These are phyloP conservation scores for Aphelocoma coerulescens DNA, from an alignment of 2,113 vertebrate genomes.

Conservation along the genomic window DNA sequence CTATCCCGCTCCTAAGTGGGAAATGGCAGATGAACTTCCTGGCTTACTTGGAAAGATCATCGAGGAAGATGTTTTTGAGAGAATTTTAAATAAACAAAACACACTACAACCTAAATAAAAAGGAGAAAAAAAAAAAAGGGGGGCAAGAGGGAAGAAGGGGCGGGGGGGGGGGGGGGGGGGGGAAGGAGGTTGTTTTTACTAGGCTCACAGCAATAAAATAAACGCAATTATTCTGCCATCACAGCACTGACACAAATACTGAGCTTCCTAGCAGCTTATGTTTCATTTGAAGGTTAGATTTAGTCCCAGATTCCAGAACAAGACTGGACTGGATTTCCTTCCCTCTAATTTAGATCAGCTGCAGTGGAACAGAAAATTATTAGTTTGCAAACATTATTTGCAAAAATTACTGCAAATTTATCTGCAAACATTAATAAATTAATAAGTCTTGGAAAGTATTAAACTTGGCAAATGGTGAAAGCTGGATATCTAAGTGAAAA, in stretches of 20 bases:
- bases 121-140: rapidly evolving
- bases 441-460: background rate
- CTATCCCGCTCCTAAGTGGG: background rate
- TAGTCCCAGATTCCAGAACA: background rate
- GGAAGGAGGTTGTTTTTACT: background rate
- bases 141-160: no score
- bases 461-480: background rate
- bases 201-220: background rate
- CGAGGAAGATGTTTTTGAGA: background rate
- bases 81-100: background rate
- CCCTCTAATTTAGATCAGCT: background rate
- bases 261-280: background rate
- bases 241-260: background rate
- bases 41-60: background rate
- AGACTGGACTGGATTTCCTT: background rate
- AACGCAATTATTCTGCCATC: background rate
- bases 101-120: background rate
- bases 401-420: background rate
- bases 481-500: background rate
- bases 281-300: background rate
- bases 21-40: background rate
- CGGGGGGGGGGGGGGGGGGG: no score
- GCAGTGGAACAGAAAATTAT: background rate
- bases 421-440: background rate
- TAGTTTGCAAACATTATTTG: background rate